Evolutionary conservation across 2,113 vertebrate genomes (phyloP).

Genomic region (Smithornis capensis): DNA sequence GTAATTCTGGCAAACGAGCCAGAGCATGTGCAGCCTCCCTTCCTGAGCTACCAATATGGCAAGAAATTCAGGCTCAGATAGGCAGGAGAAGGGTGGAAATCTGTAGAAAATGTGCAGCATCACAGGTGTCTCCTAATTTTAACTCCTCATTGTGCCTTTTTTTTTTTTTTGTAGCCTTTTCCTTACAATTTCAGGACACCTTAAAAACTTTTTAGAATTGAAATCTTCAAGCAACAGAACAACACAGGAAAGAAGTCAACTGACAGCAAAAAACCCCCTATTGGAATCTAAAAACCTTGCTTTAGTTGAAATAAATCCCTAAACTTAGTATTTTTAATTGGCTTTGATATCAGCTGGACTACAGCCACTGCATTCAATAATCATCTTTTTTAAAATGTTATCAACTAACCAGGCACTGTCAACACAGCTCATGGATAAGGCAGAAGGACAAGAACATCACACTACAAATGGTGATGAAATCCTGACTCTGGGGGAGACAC

Average conservation of each 20-base stretch:
- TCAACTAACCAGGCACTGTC: not conserved
- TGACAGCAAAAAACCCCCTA: not conserved
- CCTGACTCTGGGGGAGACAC: not conserved
- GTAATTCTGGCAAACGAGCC: not conserved
- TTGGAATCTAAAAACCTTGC: not conserved
- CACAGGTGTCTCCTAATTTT: not conserved
- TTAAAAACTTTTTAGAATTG: not conserved
- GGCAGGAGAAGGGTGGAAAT: not conserved
- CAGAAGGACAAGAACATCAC: not conserved
- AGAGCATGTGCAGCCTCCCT: not conserved
- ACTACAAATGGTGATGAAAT: not conserved
- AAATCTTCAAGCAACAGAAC: not conserved
- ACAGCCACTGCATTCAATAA: not conserved
- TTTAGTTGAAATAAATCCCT: not conserved
- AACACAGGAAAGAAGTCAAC: not conserved
- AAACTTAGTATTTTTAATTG: not conserved
- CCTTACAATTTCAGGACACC: not conserved
- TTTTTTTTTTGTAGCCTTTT: not conserved
- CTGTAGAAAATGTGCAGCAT: not conserved
- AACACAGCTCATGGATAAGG: not conserved
- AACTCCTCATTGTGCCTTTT: not conserved
- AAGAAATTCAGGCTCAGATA: not conserved
- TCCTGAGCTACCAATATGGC: rapidly evolving
- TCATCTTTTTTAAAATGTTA: not conserved
- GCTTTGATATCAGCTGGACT: not conserved